These are phyloP conservation scores for Phocoena sinus DNA, from an alignment of 2,113 vertebrate genomes.

Conservation along the genomic window DNA sequence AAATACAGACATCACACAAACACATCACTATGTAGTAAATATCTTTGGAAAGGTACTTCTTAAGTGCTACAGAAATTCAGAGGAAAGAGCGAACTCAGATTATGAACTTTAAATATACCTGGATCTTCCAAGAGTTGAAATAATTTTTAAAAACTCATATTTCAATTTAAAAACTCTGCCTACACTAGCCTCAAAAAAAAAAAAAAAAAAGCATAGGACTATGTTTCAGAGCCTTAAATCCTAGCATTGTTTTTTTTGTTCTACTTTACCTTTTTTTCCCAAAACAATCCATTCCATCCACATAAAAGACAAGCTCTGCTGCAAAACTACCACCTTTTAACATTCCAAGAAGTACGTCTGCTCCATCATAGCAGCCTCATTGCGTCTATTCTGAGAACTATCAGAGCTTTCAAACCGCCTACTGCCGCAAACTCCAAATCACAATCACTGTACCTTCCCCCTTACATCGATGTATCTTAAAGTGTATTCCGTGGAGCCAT, in stretches of 20 bases:
- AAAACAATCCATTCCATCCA: not conserved
- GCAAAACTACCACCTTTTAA: not conserved
- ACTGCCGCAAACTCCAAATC: not conserved
- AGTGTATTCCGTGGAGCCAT: not conserved
- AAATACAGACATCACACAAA: not conserved
- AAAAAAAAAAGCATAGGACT: not conserved
- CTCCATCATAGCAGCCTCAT: not conserved
- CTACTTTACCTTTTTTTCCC: not conserved
- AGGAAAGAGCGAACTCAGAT: not conserved
- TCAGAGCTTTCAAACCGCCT: not conserved
- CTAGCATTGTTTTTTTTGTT: not conserved
- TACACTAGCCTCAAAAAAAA: not conserved
- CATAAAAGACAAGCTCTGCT: not conserved
- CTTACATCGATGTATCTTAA: not conserved
- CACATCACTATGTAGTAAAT: not conserved
- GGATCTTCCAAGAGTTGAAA: not conserved
- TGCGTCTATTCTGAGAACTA: not conserved
- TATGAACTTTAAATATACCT: not conserved
- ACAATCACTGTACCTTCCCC: not conserved
- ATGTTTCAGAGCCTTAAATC: not conserved
- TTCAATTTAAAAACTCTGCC: not conserved
- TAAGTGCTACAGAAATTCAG: conserved; percentile 9
- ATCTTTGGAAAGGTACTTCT: not conserved
- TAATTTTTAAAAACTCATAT: not conserved
- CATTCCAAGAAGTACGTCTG: not conserved